These are phyloP conservation scores for Lordiphosa fenestrarum DNA, from an alignment of 2,888 invertebrate genomes.

Conservation along the genomic window DNA sequence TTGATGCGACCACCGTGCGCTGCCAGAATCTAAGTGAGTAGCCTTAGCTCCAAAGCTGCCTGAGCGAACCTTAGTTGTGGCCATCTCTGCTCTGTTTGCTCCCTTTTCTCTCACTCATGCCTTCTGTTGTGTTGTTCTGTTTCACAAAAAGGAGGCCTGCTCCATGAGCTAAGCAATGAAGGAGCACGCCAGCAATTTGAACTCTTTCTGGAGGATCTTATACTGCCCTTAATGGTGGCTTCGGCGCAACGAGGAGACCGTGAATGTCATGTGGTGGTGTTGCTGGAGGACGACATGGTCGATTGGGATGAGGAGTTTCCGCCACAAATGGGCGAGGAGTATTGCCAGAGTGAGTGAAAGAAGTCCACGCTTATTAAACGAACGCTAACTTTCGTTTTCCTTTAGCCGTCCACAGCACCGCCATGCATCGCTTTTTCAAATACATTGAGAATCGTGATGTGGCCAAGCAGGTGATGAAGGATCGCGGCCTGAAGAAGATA, in stretches of 20 bases:
- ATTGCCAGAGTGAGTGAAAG: slow-evolving; percentile 90
- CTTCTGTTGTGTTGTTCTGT: slow-evolving; percentile 44
- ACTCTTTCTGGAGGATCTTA: slow-evolving; percentile 95
- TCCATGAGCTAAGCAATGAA: slow-evolving; percentile 99
- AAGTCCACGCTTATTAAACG: neutral
- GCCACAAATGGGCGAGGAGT: slow-evolving; percentile 99
- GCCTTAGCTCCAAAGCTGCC: slow-evolving; percentile 2
- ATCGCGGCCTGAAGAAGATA: slow-evolving; percentile 98
- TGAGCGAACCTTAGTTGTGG: slow-evolving; percentile 54
- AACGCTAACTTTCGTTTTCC: too few species aligned
- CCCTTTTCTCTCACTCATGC: slow-evolving; percentile 31
- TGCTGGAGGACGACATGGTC: slow-evolving; percentile 95
- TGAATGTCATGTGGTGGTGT: slow-evolving; percentile 97
- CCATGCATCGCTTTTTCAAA: slow-evolving; percentile 98
- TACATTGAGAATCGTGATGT: slow-evolving; percentile 99
- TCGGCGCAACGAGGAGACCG: slow-evolving; percentile 96
- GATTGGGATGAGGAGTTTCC: slow-evolving; percentile 99
- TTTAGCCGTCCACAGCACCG: slow-evolving; percentile 93
- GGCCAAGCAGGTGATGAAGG: slow-evolving; percentile 99
- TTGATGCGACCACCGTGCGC: slow-evolving; percentile 96
- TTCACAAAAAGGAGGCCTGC: slow-evolving; percentile 86
- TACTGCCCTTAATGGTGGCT: slow-evolving; percentile 97
- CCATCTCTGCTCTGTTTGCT: slow-evolving; percentile 48
- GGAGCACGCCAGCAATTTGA: slow-evolving; percentile 99
- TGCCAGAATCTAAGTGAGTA: slow-evolving; percentile 96